phyloP scores from a whole-genome alignment of 1,140 invertebrate species.

The Drosophila tropicalis region DNA sequence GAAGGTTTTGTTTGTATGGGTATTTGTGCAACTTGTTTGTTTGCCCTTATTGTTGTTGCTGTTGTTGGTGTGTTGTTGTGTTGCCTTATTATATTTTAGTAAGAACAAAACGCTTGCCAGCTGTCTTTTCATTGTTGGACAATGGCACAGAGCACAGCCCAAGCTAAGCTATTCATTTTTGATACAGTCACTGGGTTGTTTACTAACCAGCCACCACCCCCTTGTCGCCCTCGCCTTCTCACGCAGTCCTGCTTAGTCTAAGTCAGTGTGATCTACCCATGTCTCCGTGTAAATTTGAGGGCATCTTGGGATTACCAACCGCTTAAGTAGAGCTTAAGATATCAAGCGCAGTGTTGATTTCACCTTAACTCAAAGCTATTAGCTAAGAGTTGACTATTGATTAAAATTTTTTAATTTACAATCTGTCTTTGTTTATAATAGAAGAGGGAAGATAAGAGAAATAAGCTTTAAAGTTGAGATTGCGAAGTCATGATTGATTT shows the following conservation, averaged over 20 bases:
- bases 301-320: background rate
- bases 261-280: slow-evolving; percentile 27
- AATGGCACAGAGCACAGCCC: slow-evolving; percentile 29
- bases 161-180: slow-evolving; percentile 62
- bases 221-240: background rate
- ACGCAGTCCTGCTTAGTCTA: slow-evolving; percentile 19
- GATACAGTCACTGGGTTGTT: slow-evolving; percentile 52
- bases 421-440: too few species aligned
- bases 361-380: too few species aligned
- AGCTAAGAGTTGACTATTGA: too few species aligned
- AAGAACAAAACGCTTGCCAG: slow-evolving; percentile 60
- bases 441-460: too few species aligned
- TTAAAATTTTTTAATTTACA: too few species aligned
- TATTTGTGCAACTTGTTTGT: slow-evolving; percentile 52
- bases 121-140: slow-evolving; percentile 68
- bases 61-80: slow-evolving; percentile 32
- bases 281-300: background rate
- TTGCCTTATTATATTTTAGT: slow-evolving; percentile 75
- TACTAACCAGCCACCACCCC: slow-evolving; percentile 16
- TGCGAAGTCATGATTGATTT: too few species aligned
- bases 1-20: slow-evolving; percentile 23
- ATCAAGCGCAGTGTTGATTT: too few species aligned
- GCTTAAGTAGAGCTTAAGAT: background rate
- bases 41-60: slow-evolving; percentile 46
- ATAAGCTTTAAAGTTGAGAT: too few species aligned